These are phyloP conservation scores for Hypena proboscidalis DNA, from an alignment of 2,888 invertebrate species.

Conservation along the genomic window DNA sequence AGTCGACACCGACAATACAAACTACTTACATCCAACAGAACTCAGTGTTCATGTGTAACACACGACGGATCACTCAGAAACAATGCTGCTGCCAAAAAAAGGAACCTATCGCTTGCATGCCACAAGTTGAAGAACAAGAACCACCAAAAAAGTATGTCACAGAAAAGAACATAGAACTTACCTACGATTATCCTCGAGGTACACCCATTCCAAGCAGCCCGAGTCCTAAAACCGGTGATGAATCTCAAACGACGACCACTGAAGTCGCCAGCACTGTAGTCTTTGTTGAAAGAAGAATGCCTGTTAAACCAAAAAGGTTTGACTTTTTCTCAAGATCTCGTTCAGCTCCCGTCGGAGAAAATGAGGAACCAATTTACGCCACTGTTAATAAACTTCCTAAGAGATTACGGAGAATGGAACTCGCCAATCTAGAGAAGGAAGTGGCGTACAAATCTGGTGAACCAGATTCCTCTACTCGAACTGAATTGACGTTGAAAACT, in stretches of 20 bases:
- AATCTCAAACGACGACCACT: constrained; percentile 74
- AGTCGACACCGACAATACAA: constrained; percentile 76
- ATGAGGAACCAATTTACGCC: constrained; percentile 81
- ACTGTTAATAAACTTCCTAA: constrained; percentile 82
- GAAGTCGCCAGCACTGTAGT: constrained; percentile 83
- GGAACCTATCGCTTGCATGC: constrained; percentile 43
- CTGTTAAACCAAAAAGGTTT: constrained; percentile 76
- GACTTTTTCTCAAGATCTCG: constrained; percentile 80
- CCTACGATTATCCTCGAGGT: constrained; percentile 79
- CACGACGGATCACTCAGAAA: constrained; percentile 70
- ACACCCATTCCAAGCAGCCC: constrained; percentile 69
- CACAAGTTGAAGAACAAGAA: constrained; percentile 46
- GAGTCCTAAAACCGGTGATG: constrained; percentile 67
- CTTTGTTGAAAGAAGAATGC: constrained; percentile 79
- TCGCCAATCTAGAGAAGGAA: constrained; percentile 80
- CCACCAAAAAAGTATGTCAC: constrained; percentile 75
- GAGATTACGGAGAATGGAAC: constrained; percentile 76
- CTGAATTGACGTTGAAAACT: constrained; percentile 73
- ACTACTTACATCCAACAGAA: constrained; percentile 80
- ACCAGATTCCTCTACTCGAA: constrained; percentile 73
- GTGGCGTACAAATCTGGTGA: constrained; percentile 75
- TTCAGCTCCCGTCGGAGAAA: constrained; percentile 81
- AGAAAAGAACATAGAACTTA: constrained; percentile 81
- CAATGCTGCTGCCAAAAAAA: constrained; percentile 74
- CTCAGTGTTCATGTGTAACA: constrained; percentile 82